Evolutionary conservation across 2,888 invertebrate species (phyloP), one percentile per base, ranked within the genome.

Genomic region (Ectemnius cavifrons): DNA sequence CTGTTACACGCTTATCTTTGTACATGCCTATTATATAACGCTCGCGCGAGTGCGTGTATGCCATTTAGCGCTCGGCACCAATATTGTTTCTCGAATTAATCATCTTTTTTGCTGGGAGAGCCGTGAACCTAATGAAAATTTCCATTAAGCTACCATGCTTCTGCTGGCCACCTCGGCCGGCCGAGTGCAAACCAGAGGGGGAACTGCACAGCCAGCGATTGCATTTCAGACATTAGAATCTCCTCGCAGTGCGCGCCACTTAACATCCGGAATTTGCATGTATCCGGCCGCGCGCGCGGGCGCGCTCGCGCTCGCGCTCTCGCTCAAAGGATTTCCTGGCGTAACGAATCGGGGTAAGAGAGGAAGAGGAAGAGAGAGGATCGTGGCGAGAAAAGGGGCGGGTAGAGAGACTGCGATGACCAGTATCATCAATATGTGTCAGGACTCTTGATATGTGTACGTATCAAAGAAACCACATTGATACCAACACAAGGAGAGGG

Each of bases 361-460:
- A 52, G 14, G 2, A 1, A 52, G 52, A 52, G 52, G 16, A 8
- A 11, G 18, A 16, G 46, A 64, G 67, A 49, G 46, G 37, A 57
- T n/a, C 56, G 46, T 46, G 28, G 60, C 16, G 18, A 59, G 28
- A 64, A 66, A 14, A 52, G 16, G 16, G 64, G 66, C 62, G 83
- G 70, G 61, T 58, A 65, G 86, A 84, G 85, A 85, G 85, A 84
- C 87, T 78, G 83, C 84, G 84, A 86, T 84, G 86, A 82, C 85
- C 83, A 87, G 85, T 85, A 88, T 88, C 88, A 88, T 88, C 87
- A 88, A 88, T 88, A 88, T 78, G 77, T 84, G 88, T 88, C 88
- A 87, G 78, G 82, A 73, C 79, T 72, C 70, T 75, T 71, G 77
- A 81, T 77, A 71, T 62, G 46, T 73, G 69, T 71, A 73, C 62